phyloP scores from a whole-genome alignment of 2,113 vertebrate genomes.

The Psammodynastes pulverulentus region DNA sequence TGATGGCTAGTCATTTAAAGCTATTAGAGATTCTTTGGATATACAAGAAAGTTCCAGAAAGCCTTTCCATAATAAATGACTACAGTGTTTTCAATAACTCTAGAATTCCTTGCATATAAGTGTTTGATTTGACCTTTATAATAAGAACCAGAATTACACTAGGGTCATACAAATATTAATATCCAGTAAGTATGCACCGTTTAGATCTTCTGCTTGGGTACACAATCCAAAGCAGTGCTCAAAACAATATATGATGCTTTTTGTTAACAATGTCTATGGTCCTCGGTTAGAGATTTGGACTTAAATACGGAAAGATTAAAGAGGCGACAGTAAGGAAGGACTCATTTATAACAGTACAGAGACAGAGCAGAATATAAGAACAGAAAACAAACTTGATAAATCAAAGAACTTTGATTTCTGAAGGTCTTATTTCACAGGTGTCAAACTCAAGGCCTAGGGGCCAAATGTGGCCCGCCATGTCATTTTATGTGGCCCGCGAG shows the following conservation, averaged over 20 bases:
- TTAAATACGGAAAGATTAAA: too few relatives aligned
- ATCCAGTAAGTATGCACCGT: conserved; percentile 37
- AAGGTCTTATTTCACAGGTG: too few relatives aligned
- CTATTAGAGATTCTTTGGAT: neutral
- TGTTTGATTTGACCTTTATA: conserved; percentile 33
- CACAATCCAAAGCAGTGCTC: conserved; percentile 34
- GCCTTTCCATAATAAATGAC: conserved; percentile 6
- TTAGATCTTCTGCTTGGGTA: conserved; percentile 40
- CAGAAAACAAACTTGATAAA: too few relatives aligned
- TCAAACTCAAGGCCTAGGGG: too few relatives aligned
- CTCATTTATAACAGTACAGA: too few relatives aligned
- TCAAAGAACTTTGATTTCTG: too few relatives aligned
- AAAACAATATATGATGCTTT: conserved; percentile 4
- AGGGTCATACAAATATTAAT: conserved; percentile 47
- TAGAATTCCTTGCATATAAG: conserved; percentile 27
- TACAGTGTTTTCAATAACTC: conserved; percentile 30
- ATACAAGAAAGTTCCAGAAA: conserved; percentile 36
- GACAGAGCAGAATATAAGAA: too few relatives aligned
- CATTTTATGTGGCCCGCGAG: too few relatives aligned
- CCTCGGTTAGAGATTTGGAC: too few relatives aligned
- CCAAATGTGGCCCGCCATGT: too few relatives aligned
- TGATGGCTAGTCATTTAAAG: neutral
- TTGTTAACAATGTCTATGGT: too few relatives aligned
- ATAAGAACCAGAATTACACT: conserved; percentile 30
- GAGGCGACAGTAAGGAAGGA: too few relatives aligned